phyloP scores from a whole-genome alignment of 2,888 invertebrate genomes.

The Rhynchonema sp. region DNA sequence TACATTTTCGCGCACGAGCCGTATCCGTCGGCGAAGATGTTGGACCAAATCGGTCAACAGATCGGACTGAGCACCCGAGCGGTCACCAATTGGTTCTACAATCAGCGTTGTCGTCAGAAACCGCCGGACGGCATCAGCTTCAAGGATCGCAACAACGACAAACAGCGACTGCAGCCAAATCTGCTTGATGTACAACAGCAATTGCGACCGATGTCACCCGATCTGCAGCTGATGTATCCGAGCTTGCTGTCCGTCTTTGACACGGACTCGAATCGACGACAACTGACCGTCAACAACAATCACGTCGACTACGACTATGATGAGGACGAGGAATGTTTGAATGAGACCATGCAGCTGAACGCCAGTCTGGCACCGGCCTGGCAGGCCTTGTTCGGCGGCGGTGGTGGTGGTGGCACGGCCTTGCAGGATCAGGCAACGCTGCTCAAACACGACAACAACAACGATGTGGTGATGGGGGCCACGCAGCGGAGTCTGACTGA shows the following conservation, averaged over 20 bases:
- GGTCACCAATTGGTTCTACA: slow-evolving; percentile 99
- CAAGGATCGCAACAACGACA: not conserved
- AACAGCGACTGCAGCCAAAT: slow-evolving; percentile 39
- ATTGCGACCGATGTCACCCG: not conserved
- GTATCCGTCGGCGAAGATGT: slow-evolving; percentile 85
- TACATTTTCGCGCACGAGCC: slow-evolving; percentile 86
- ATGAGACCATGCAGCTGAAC: slow-evolving; percentile 8
- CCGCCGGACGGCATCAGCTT: slow-evolving; percentile 6
- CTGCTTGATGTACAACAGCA: too few species aligned
- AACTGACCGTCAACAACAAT: not conserved
- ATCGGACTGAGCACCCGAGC: slow-evolving; percentile 76
- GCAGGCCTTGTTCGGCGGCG: not conserved
- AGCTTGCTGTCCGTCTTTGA: not conserved
- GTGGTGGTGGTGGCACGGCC: too few species aligned
- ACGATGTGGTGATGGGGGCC: not conserved
- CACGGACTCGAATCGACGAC: not conserved
- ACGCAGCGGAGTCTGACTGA: not conserved
- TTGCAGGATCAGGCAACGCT: not conserved
- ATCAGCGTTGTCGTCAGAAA: slow-evolving; percentile 92
- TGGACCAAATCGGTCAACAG: slow-evolving; percentile 79
- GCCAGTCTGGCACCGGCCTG: slow-evolving; percentile 32
- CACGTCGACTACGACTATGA: not conserved
- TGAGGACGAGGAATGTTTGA: slow-evolving; percentile 8
- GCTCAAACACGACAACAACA: not conserved
- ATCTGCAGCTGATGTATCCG: not conserved